Base-by-base conservation (phyloP, 2,888 invertebrate genomes). In the Zygaena filipendulae region DNA sequence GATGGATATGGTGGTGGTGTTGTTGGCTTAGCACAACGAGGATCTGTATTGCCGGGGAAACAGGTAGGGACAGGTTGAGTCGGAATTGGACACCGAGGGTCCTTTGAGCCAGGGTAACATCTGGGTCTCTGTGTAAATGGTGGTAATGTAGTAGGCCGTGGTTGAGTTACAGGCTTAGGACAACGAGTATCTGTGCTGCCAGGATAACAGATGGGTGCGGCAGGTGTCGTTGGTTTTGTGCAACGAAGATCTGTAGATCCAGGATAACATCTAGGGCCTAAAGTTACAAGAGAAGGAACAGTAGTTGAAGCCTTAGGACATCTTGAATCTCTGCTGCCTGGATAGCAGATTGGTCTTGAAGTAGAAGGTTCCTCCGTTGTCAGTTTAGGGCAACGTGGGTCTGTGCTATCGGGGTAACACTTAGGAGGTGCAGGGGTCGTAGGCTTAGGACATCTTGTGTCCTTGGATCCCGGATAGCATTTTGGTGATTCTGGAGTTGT, bases 141-240 rank as follows among this genome's bases (percentile, higher is more conserved):
- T 30, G 45, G 43, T 14, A 13, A 5, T 4, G 32, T 14, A 8
- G 32, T 24, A 2, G 1, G 39, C 40, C 2, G 50, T 42, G 1
- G 50, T 44, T 1, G 46, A n/a, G n/a, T 45, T n/a, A n/a, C n/a
- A 7, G 49, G 39, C 25, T 43, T 49, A 26, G 43, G 55, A 33
- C 42, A 59, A 34, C 39, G 22, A 1, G 57, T 52, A 36, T 66
- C 62, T 0, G 32, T 44, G 2, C 46, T 49, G 18, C 66, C 67
- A n/a, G 69, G 68, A 42, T 55, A 63, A 10, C 61, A 59, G 2
- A 35, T 33, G 9, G 48, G 33, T 30, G 46, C 23, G n/a, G n/a
- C n/a, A 1, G 41, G 38, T 4, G 44, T 43, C 1, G 42, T 42
- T 1, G 40, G 36, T 18, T 27, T 23, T 3, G 43, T 43, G 38